These are phyloP conservation scores for Urocolius indicus DNA, from an alignment of 2,113 vertebrate genomes.

Conservation along the genomic window DNA sequence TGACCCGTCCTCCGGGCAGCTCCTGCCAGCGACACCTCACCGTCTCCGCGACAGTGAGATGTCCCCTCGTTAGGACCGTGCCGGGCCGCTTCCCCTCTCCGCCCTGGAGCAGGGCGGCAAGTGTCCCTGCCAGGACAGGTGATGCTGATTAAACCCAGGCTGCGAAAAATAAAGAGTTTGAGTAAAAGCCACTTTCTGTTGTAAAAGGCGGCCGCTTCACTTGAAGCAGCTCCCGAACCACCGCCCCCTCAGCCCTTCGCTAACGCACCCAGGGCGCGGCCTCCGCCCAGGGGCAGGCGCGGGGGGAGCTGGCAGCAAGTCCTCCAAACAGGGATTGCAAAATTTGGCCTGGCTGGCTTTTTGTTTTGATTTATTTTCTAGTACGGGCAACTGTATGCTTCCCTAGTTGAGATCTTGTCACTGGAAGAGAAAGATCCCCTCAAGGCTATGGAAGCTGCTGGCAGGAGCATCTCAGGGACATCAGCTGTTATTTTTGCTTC, in stretches of 20 bases:
- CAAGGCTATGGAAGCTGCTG: not conserved
- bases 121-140: no score
- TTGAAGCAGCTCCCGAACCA: not conserved
- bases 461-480: not conserved
- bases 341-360: not conserved
- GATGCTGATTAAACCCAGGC: not conserved
- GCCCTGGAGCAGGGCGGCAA: not conserved
- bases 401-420: rapidly evolving
- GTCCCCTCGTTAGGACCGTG: no score
- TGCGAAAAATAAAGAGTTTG: not conserved
- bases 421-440: not conserved
- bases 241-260: not conserved
- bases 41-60: rapidly evolving
- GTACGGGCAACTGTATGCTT: rapidly evolving
- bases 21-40: not conserved
- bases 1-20: not conserved
- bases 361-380: no score
- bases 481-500: not conserved
- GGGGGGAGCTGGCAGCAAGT: not conserved
- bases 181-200: not conserved
- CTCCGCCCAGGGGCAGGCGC: not conserved
- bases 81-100: not conserved
- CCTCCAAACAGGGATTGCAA: not conserved
- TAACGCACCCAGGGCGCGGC: not conserved
- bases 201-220: not conserved